These are phyloP conservation scores for Abscondita cerata DNA, from an alignment of 2,888 invertebrate species.

Conservation along the genomic window DNA sequence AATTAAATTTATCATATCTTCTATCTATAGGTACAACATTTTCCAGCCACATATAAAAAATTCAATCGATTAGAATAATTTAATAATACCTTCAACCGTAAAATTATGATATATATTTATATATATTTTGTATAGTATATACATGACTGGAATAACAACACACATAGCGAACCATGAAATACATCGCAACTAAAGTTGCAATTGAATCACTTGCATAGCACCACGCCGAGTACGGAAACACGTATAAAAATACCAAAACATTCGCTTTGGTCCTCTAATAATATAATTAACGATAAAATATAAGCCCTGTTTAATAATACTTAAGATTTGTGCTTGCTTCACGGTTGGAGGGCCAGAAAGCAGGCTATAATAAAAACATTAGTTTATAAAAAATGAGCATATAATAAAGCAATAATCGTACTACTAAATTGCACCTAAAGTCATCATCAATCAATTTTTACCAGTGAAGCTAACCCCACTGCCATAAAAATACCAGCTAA, in stretches of 20 bases:
- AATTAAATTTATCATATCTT: constrained; percentile 36
- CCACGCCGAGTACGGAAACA: constrained; percentile 58
- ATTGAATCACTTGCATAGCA: constrained; percentile 55
- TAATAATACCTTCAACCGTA: constrained; percentile 56
- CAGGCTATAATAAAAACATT: constrained; percentile 35
- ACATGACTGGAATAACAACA: constrained; percentile 57
- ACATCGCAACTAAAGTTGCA: constrained; percentile 29
- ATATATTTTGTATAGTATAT: constrained; percentile 37
- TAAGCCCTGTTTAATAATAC: constrained; percentile 58
- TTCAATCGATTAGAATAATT: constrained; percentile 45
- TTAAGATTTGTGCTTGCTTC: constrained; percentile 46
- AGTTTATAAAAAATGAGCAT: constrained; percentile 39
- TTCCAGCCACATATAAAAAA: constrained; percentile 53
- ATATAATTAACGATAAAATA: constrained; percentile 49
- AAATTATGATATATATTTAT: constrained; percentile 42
- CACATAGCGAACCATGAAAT: constrained; percentile 44
- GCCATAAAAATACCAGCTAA: constrained; percentile 52
- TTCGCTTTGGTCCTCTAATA: constrained; percentile 57
- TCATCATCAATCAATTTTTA: constrained; percentile 37
- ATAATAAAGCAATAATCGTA: constrained; percentile 33
- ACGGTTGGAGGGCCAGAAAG: constrained; percentile 31
- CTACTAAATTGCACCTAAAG: constrained; percentile 44
- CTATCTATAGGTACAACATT: constrained; percentile 51
- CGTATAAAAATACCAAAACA: constrained; percentile 58
- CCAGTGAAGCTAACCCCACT: constrained; percentile 45